Base-by-base conservation (phyloP, 2,888 invertebrate species). In the Steinernema hermaphroditum region DNA sequence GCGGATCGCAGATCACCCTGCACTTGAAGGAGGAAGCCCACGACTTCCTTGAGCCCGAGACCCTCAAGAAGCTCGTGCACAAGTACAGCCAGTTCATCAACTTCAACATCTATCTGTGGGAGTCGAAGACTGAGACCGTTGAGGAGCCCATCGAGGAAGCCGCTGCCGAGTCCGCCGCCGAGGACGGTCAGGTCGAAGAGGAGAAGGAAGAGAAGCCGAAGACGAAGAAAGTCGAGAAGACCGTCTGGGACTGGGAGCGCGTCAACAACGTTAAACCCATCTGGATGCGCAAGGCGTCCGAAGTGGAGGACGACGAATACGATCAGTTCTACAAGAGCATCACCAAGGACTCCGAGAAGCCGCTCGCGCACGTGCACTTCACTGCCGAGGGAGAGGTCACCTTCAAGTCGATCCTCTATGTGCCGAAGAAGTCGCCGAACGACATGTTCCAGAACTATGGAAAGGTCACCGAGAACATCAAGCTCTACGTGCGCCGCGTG, bases 21-120 rank as follows among this genome's bases (percentile, higher is more conserved):
- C 91, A 94, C 87, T 89, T 98, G 88, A 99, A 99, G 89, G 94
- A 97, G 82, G 98, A 98, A 90, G 96, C 97, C 27, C 91, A 92
- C 80, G 97, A 97, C 89, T 98, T 93, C 90, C 89, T 97, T 85
- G 96, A 98, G 88, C 91, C 93, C 78, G 92, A 93, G 86, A 94
- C 94, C 0, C 91, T 98, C 81, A 92, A 92, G 84, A 92, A 92
- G 83, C 90, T 98, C 75, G 93, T 99, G 77, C 93, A 93, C 89
- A 98, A 97, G 89, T 99, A 98, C 89, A 96, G 96, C 4, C 97
- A 99, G 89, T 99, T 99, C 89, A 99, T 99, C 88, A 97, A 96
- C 89, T 99, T 98, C 91, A 94, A 94, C 75, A 98, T 99, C 87
- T 92, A 92, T 88, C 89, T 98, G 88, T 98, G 96, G 96, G 91